Conservation (phyloP, 2,113 vertebrate genomes). For the Callocephalon fimbriatum region DNA sequence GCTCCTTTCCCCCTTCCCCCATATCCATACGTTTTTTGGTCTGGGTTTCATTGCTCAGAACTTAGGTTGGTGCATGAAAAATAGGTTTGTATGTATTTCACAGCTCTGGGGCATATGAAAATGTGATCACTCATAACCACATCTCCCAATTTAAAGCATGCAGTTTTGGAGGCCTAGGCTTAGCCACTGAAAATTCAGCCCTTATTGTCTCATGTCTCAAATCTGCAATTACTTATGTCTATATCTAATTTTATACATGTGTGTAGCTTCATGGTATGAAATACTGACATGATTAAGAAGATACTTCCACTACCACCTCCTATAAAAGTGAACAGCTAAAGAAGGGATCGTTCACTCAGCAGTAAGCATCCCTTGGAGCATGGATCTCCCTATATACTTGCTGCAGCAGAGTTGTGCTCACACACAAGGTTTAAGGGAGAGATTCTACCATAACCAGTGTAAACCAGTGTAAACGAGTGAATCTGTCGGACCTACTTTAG, state of each 20-base stretch:
- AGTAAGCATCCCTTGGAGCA: not conserved
- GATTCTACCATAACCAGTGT: not conserved
- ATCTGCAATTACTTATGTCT: constrained; percentile 43
- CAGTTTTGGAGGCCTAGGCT: not conserved
- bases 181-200: constrained; percentile 5
- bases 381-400: not conserved
- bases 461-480: not conserved
- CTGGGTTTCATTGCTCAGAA: constrained; percentile 31
- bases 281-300: not conserved
- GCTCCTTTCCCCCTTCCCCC: not conserved
- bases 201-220: not conserved
- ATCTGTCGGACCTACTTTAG: not conserved
- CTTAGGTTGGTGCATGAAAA: not conserved
- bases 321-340: not conserved
- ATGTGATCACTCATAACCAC: not conserved
- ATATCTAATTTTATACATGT: not conserved
- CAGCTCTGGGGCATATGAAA: constrained; percentile 41
- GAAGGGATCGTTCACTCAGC: rapidly evolving
- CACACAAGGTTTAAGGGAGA: not conserved
- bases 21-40: not conserved
- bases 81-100: not conserved
- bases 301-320: not conserved
- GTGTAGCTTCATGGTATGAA: not conserved
- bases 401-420: not conserved
- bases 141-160: constrained; percentile 4